These are phyloP conservation scores for Dynastes tityus DNA, from an alignment of 2,888 invertebrate species.

Conservation along the genomic window DNA sequence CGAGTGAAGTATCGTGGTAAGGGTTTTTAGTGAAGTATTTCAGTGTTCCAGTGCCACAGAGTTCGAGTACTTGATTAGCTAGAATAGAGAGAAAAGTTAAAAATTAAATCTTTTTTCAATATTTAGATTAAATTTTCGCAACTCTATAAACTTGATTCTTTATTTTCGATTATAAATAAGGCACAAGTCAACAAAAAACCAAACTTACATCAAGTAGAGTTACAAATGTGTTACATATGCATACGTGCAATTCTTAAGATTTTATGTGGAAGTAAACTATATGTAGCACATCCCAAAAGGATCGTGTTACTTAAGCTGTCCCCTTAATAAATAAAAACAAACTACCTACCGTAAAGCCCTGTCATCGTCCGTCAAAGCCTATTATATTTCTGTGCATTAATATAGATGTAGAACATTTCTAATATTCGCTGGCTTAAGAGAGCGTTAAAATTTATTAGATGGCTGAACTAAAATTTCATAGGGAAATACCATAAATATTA, in stretches of 20 bases:
- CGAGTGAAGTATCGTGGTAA: no score
- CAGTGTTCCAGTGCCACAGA: no score
- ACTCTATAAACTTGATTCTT: no score
- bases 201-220: no score
- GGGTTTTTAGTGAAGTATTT: no score
- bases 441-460: conserved; percentile 20
- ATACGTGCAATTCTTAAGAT: neutral
- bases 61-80: no score
- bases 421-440: neutral
- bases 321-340: conserved; percentile 45
- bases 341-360: conserved; percentile 32
- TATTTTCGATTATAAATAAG: no score
- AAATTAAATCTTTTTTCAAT: no score
- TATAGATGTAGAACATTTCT: conserved; percentile 28
- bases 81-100: no score
- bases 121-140: no score
- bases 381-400: conserved; percentile 30
- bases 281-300: conserved; percentile 27
- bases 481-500: conserved; percentile 13
- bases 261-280: neutral
- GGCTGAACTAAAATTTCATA: conserved; percentile 12
- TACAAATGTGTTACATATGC: no score
- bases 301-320: conserved; percentile 35
- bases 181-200: no score
- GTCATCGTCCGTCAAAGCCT: conserved; percentile 29